These are phyloP conservation scores for Chaetodon trifascialis DNA, from an alignment of 2,113 vertebrate genomes.

Conservation along the genomic window DNA sequence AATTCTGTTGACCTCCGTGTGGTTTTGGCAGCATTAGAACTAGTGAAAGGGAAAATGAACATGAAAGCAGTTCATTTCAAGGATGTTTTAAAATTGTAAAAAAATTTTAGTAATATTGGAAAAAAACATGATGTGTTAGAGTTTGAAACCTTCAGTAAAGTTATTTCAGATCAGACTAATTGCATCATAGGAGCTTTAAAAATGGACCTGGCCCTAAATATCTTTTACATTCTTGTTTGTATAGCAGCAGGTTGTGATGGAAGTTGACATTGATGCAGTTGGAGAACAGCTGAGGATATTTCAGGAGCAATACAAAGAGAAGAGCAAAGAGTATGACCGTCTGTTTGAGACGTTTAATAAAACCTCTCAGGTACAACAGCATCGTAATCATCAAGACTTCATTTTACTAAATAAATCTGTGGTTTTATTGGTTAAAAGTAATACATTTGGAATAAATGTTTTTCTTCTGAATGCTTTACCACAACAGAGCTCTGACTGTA, in stretches of 20 bases:
- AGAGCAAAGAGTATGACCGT: slow-evolving; percentile 94
- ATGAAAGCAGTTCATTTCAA: not conserved
- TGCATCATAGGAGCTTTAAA: not conserved
- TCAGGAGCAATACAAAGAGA: slow-evolving; percentile 95
- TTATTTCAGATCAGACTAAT: not conserved
- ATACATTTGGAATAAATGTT: not conserved
- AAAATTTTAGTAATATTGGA: not conserved
- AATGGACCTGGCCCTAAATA: not conserved
- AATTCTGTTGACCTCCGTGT: not conserved
- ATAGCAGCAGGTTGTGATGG: slow-evolving; percentile 94
- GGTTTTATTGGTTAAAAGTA: not conserved
- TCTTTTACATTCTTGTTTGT: not conserved
- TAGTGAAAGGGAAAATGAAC: not conserved
- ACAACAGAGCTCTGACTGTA: not conserved
- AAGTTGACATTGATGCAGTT: slow-evolving; percentile 94
- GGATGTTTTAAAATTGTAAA: not conserved
- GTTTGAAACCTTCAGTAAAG: not conserved
- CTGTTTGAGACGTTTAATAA: slow-evolving; percentile 96
- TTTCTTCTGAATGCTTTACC: not conserved
- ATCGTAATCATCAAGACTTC: not conserved
- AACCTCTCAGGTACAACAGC: slow-evolving; percentile 90
- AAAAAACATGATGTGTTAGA: not conserved
- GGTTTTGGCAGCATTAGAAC: not conserved
- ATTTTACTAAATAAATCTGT: not conserved
- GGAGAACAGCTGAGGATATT: slow-evolving; percentile 96